Evolutionary conservation across 2,797 vertebrate genomes (phyloP).

Genomic region (Tapirus indicus): DNA sequence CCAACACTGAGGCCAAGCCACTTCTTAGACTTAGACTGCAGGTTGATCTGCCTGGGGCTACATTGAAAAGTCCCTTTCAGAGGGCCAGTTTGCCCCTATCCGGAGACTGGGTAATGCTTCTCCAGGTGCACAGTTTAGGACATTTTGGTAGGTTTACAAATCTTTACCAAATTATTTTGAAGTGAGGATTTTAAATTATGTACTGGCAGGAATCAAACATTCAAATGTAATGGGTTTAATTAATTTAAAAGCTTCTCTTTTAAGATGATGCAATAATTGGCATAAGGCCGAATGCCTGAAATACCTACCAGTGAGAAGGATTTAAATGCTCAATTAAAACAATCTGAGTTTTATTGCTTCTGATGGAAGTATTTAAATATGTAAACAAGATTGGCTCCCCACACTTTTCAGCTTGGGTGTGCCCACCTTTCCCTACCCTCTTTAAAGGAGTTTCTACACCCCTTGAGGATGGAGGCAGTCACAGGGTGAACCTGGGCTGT

Average conservation of each 20-base stretch:
- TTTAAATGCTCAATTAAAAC: constrained; percentile 78
- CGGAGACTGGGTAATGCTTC: not conserved
- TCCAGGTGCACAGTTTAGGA: not conserved
- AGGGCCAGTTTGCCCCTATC: not conserved
- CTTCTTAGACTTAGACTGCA: not conserved
- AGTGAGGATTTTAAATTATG: constrained; percentile 70
- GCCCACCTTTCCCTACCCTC: not conserved
- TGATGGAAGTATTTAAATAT: constrained; percentile 57
- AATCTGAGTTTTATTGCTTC: constrained; percentile 65
- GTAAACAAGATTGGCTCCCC: not conserved
- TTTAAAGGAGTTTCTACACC: not conserved
- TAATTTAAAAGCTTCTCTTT: constrained; percentile 82
- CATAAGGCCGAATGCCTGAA: constrained; percentile 68
- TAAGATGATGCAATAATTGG: constrained; percentile 79
- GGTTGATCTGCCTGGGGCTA: not conserved
- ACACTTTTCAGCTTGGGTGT: not conserved
- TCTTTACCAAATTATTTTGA: constrained; percentile 59
- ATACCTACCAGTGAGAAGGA: constrained; percentile 65
- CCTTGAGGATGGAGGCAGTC: not conserved
- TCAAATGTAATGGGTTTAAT: constrained; percentile 79
- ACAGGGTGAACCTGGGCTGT: not conserved
- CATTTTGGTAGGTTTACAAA: not conserved
- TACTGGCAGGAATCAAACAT: constrained; percentile 73
- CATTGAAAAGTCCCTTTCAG: not conserved
- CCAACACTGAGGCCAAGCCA: not conserved